Evolutionary conservation across 2,113 vertebrate genomes (phyloP), one percentile per base, ranked within the genome.

Genomic region (Perca flavescens): DNA sequence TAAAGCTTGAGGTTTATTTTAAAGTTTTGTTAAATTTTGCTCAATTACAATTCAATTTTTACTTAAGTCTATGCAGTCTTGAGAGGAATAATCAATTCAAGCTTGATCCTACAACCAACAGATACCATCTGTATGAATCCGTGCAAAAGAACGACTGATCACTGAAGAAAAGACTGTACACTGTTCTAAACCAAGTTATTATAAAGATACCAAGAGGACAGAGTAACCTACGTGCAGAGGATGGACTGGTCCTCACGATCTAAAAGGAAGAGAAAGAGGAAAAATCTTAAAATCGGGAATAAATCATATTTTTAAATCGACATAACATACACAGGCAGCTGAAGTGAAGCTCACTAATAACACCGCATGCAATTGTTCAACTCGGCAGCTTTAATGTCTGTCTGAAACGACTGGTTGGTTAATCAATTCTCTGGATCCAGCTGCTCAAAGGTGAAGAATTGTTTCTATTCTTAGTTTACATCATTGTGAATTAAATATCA

Each of bases 231-330:
- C 95, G 95, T 96, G 94, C 95, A 96, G 49, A 96, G 94, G 87
- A 96, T 95, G 73, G 95, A 94, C 88, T 96, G 95, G 77, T 96
- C 95, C 86, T 96, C 95, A 7, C 94, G 95, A 90, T 96, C 94
- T 96, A 82, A 68, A 36, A 47, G 34, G 54, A 47, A 36, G 57
- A 82, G 19, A 67, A 25, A 76, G 6, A 89, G 2, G 15, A 74
- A n/a, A 66, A 52, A 40, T 50, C 10, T 69, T 1, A 6, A 40
- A 40, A 36, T 63, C 25, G 13, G 17, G 14, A 53, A 6, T 28
- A 2, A 28, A 28, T 28, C 28, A 28, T 28, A 28, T 28, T 2
- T 2, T 28, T 28, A 28, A 28, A 28, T 14, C 34, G 28, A 57
- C 14, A 43, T 19, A 7, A 46, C 6, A 47, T 52, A 53, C 40